These are phyloP conservation scores for Cataglyphis albicans DNA, from an alignment of 2,888 invertebrate genomes.

Conservation along the genomic window DNA sequence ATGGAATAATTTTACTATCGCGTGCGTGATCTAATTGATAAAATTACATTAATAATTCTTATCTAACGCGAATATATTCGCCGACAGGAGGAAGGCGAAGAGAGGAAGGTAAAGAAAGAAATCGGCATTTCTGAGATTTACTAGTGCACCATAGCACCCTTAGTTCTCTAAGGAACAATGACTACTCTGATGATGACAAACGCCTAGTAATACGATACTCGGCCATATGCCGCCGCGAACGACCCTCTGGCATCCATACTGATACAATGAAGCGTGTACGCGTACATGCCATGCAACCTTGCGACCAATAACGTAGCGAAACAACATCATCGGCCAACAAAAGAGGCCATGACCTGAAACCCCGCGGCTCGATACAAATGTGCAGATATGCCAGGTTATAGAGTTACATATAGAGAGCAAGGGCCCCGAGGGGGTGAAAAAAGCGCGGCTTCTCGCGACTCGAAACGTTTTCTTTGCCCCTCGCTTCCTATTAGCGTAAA, in stretches of 20 bases:
- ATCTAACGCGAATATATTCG: background rate
- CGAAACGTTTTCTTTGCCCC: conserved; percentile 27
- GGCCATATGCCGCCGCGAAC: conserved; percentile 82
- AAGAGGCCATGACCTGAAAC: conserved; percentile 78
- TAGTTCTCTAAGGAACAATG: conserved; percentile 81
- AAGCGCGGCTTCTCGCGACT: conserved; percentile 59
- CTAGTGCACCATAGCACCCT: conserved; percentile 72
- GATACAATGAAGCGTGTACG: conserved; percentile 67
- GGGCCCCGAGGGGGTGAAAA: conserved; percentile 60
- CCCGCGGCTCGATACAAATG: conserved; percentile 76
- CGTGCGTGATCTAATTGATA: background rate
- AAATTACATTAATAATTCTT: background rate
- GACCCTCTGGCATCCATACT: conserved; percentile 77
- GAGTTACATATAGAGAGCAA: conserved; percentile 73
- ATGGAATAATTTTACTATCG: background rate
- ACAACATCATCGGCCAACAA: conserved; percentile 79
- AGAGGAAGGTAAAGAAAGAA: conserved; percentile 61
- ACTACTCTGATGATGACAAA: conserved; percentile 85
- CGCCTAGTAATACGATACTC: conserved; percentile 84
- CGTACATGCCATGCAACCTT: conserved; percentile 73
- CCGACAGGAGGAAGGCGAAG: conserved; percentile 35
- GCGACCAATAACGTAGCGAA: conserved; percentile 80
- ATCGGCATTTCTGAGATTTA: conserved; percentile 76
- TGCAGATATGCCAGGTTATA: conserved; percentile 79
- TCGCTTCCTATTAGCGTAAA: conserved; percentile 14